Base-by-base conservation (phyloP, 2,888 invertebrate species). In the Sinhomidia bicolor region DNA sequence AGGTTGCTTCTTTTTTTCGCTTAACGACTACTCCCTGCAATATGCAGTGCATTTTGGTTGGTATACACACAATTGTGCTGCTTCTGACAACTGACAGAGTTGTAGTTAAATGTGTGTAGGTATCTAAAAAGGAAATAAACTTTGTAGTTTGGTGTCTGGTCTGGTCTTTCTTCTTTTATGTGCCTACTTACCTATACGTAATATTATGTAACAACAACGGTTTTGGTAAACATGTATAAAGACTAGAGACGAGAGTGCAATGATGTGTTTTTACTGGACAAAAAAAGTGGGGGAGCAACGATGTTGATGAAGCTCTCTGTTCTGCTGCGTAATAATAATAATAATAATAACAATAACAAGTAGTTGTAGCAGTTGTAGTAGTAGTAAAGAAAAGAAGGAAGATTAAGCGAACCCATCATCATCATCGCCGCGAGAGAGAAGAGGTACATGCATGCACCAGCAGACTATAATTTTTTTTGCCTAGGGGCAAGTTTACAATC, bases 221-320 rank as follows among this genome's bases (percentile, higher is more conserved):
- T 17, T 4, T 62, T 23, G 4, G 6, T 62, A 62, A 10, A n/a
- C 57, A 14, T 17, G n/a, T 29, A 12, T 68, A 23, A 7, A 9
- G 2, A 60, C 1, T 60, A 32, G n/a, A n/a, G 10, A 20, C 1
- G 36, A 71, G 20, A 44, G 71, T 20, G 71, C 10, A 51, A 26
- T 78, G 62, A 83, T 54, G 2, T 65, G 10, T 81, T 1, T 47
- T 65, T 82, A 83, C 83, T 83, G 83, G 83, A 83, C 83, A 83
- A 83, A 83, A 54, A 41, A 71, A n/a, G 54, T 54, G 71, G 68
- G 68, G 82, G 82, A 60, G 32, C 26, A 23, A 9, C 5, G 26
- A 44, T n/a, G n/a, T n/a, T n/a, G 17, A 20, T 62, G 32, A 44
- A 36, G 60, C 51, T 7, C 9, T 68, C 68, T 68, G 20, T 68